Evolutionary conservation across 2,113 vertebrate genomes (phyloP), one percentile per base, ranked within the genome.

Genomic region (Copsychus sechellarum): DNA sequence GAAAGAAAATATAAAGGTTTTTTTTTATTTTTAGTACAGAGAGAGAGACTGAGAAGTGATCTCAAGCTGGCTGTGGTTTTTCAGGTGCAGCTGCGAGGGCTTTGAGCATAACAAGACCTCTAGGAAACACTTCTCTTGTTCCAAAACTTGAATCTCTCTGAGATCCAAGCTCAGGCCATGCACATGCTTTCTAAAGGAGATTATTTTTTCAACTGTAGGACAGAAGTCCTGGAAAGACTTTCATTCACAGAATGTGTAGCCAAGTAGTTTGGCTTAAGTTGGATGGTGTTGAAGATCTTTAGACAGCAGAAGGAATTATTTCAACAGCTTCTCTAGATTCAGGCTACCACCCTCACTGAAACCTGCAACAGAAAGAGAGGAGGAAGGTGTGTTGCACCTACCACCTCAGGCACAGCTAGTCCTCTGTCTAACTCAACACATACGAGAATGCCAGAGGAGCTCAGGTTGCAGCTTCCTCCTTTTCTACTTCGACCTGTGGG

Each of bases 101-200:
- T 93, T 88, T 93, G 90, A 90, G 88, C 65, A 26, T 76, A 71
- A 57, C 0, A 0, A 26, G 69, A 90, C 79, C 67, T 93, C 83
- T 79, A 94, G 86, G 86, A 97, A 94, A 86, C 48, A 42, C 40
- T 90, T 83, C 56, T 90, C 65, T 95, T 82, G 34, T 81, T 90
- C 67, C 88, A 86, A 72, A 94, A 81, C 64, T 69, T 8, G 1
- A 14, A 45, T 93, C 67, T 86, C 60, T 77, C 12, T 10, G 60
- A 93, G 79, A 43, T 70, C 64, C 47, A 88, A 78, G 93, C 47
- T 80, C 28, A 81, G 79, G 77, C 72, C 36, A 16, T 51, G 88
- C 47, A 60, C 43, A 5, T 79, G 53, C n/a, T 94, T 96, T 88
- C 70, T 90, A 69, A 93, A 86, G 89, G 79, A 94, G 56, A 48